Conservation (phyloP, 2,113 vertebrate species). For the Xenopus laevis region DNA sequence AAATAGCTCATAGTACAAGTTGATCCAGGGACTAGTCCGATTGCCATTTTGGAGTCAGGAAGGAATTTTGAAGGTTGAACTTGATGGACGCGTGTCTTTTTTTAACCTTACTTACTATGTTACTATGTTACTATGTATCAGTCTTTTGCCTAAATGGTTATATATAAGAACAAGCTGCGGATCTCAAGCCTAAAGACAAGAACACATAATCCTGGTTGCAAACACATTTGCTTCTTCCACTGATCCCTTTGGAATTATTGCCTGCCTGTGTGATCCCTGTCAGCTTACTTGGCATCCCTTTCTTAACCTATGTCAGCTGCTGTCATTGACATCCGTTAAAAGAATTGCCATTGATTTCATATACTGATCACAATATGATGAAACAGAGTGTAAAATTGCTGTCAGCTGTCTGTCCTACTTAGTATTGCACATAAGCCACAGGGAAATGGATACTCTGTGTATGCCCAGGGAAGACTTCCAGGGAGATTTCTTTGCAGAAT, state of each 20-base stretch:
- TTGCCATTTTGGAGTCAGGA: no score
- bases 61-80: no score
- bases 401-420: constrained; percentile 4
- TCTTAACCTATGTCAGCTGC: background rate
- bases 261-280: constrained; percentile 1
- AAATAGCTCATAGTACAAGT: no score
- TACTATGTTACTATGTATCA: no score
- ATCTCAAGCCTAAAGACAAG: no score
- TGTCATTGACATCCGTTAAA: constrained; percentile 6
- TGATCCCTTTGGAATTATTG: background rate
- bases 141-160: no score
- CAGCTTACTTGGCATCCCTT: background rate
- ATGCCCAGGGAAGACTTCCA: background rate
- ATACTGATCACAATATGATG: constrained; percentile 1
- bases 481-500: no score
- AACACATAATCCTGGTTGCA: no score
- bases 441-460: background rate
- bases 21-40: no score
- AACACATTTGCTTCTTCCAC: background rate
- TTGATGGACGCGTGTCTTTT: no score
- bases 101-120: no score
- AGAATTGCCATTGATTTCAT: constrained; percentile 18
- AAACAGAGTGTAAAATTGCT: constrained; percentile 21
- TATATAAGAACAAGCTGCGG: no score
- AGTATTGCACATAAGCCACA: background rate